Conservation (phyloP, 2,797 vertebrate species). For the Aeoliscus strigatus region DNA sequence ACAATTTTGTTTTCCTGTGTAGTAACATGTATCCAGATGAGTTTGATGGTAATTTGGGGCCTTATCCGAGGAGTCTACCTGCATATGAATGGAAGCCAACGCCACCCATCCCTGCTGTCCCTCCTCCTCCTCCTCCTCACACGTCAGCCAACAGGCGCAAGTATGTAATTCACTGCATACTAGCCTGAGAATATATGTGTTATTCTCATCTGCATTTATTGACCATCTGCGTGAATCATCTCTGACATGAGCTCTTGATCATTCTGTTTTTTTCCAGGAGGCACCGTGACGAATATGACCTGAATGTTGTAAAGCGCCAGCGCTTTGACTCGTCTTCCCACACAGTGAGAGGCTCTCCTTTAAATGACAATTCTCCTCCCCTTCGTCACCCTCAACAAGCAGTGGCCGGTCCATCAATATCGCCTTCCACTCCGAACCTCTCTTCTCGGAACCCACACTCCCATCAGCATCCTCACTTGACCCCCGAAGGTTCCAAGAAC, state of each 20-base stretch:
- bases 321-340: slow-evolving; percentile 66
- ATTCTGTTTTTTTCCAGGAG: slow-evolving; percentile 74
- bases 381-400: slow-evolving; percentile 47
- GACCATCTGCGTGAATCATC: neutral
- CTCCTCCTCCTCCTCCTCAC: slow-evolving; percentile 10
- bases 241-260: neutral
- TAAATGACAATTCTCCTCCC: slow-evolving; percentile 10
- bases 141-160: slow-evolving; percentile 40
- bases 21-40: too few relatives aligned
- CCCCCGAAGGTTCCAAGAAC: slow-evolving; percentile 39
- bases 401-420: slow-evolving; percentile 65
- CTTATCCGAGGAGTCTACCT: slow-evolving; percentile 18
- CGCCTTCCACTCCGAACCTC: slow-evolving; percentile 28
- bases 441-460: neutral
- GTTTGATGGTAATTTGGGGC: slow-evolving; percentile 30
- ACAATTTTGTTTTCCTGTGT: neutral
- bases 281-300: slow-evolving; percentile 61
- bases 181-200: neutral
- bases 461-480: slow-evolving; percentile 42
- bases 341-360: slow-evolving; percentile 25
- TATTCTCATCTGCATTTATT: too few relatives aligned
- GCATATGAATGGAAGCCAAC: slow-evolving; percentile 44
- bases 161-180: slow-evolving; percentile 36
- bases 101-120: slow-evolving; percentile 1
- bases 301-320: slow-evolving; percentile 76